Evolutionary conservation across 2,888 invertebrate species (phyloP), one percentile per base, ranked within the genome.

Genomic region (Aphidius colemani): DNA sequence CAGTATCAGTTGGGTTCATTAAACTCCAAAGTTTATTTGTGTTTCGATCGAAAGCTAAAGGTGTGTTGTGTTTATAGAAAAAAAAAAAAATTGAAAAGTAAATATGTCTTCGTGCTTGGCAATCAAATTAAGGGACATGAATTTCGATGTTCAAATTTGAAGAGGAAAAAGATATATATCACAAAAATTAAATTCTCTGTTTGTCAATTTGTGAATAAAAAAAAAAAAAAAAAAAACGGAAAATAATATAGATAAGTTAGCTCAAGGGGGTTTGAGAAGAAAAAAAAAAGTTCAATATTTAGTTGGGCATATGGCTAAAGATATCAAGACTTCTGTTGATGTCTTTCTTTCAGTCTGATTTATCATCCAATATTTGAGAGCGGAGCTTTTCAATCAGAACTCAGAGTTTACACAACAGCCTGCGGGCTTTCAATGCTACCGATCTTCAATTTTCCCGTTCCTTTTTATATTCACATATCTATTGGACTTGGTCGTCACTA

Each of bases 351-450:
- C 69, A 30, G 30, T 72, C 73, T 74, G 78, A 78, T 79, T 79
- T 78, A 78, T 79, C 77, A 78, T 79, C 76, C 76, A 79, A 79
- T 80, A 78, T 80, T 80, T 80, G 80, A 77, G 76, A 75, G 76
- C 75, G 72, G 73, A 77, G 78, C 75, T 78, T 79, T 80, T 79
- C 79, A 79, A 81, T 81, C 80, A 79, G 76, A 73, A 66, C 71
- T 65, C 67, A 11, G 69, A 78, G 77, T 80, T 81, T 80, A 77
- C 78, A 76, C 78, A 78, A 78, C 79, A 78, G 78, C 76, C 77
- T 72, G 76, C 77, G 78, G 77, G 74, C 71, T 70, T 68, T 59
- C 51, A 48, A 30, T n/a, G 13, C 55, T 45, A 45, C 30, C 30
- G 56, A 57, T 45, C 30, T 45, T n/a, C 45, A 39, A 45, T 57